Evolutionary conservation across 1,140 invertebrate species (phyloP), one percentile per base, ranked within the genome.

Genomic region (Nasonia longicornis): DNA sequence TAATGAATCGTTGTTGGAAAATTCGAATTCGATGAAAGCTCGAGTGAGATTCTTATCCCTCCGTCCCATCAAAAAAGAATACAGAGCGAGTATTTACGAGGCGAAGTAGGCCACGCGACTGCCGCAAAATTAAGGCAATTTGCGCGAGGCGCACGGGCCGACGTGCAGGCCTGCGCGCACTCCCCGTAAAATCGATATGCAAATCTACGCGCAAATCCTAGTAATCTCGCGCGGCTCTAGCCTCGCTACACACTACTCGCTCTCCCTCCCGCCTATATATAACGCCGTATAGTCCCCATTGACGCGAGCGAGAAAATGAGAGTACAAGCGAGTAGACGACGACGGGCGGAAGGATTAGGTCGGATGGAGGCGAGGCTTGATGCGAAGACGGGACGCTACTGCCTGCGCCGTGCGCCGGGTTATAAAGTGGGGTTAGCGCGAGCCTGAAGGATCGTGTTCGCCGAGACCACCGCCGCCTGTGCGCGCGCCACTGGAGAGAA

Each of bases 151-250:
- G 31, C 45, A 67, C 42, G 16, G 52, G 26, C 52, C 12, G 20
- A 63, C 63, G 10, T 10, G 14, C n/a, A 31, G 58, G 14, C 48
- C 14, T 48, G 64, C 63, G 63, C 48, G 64, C 42, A 29, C 42
- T 31, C 12, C 8, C 29, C 83, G 74, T 84, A 85, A 87, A 90
- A 90, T 90, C 89, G 89, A 90, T 90, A 90, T 90, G 89, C 84
- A 89, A 90, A 90, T 90, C 87, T 88, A 88, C 85, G 87, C 86
- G 87, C 87, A 89, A 90, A 90, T 90, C 88, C 89, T 87, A 89
- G 89, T 90, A 90, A 90, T 90, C 88, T 90, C 83, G 85, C 83
- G 79, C 71, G 73, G 78, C 79, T 67, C 80, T 64, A 66, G 71
- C 42, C 71, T 69, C 69, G 35, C n/a, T 78, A 63, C 66, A 64